Evolutionary conservation across 1,140 invertebrate genomes (phyloP).

Genomic region (Nylanderia fulva): DNA sequence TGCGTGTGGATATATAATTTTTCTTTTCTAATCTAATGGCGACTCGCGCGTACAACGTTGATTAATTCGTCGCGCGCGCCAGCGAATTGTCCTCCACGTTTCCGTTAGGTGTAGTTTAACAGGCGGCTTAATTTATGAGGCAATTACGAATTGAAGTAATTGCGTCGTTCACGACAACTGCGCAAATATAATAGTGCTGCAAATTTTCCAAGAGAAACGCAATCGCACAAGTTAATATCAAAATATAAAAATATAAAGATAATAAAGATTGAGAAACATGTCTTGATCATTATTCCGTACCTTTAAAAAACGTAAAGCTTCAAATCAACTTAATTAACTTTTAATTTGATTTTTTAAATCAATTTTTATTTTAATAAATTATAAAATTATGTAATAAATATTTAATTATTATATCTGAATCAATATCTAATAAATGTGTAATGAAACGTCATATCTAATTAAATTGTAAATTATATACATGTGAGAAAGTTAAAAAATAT

Average conservation of each 20-base stretch:
- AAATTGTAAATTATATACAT: no score
- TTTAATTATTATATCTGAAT: no score
- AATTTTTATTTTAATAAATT: no score
- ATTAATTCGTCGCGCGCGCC: slow-evolving; percentile 3
- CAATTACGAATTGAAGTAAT: slow-evolving; percentile 40
- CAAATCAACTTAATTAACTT: no score
- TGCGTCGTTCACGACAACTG: slow-evolving; percentile 1
- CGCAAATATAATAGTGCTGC: slow-evolving; percentile 9
- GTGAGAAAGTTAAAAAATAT: no score
- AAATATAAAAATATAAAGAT: no score
- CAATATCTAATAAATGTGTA: no score
- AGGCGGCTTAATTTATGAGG: slow-evolving; percentile 31
- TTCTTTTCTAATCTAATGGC: background rate
- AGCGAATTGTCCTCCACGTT: slow-evolving; percentile 24
- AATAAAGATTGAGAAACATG: background rate
- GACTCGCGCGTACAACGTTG: background rate
- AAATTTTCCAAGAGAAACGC: background rate
- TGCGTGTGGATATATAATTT: background rate
- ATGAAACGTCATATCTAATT: no score
- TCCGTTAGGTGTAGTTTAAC: slow-evolving; percentile 29
- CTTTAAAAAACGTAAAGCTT: background rate
- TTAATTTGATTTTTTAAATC: no score
- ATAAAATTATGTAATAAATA: no score
- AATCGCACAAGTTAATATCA: no score
- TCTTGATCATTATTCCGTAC: background rate